Percentiles rank a stretch among this genome's conserved stretches.
Conservation (phyloP, 2,113 vertebrate species). For the Chinchilla lanigera region DNA sequence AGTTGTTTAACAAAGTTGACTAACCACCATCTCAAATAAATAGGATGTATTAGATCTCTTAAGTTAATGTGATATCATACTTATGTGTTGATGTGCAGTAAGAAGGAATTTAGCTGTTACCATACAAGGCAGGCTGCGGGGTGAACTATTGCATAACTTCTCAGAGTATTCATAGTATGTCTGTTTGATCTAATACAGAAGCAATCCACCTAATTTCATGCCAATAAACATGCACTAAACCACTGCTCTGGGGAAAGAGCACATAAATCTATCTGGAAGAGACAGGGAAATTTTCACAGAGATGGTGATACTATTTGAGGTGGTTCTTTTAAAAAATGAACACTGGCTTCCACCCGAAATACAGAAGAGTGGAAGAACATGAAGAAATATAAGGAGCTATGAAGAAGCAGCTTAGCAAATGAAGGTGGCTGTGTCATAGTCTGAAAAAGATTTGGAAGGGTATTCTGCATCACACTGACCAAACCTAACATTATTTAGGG, state of each 20-base stretch:
- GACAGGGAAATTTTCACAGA: neutral
- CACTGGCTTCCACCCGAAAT: neutral
- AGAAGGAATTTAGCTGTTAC: neutral
- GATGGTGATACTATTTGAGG: neutral
- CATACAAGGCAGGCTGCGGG: fast-evolving
- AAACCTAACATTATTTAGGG: neutral
- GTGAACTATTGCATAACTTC: neutral
- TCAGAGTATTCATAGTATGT: neutral
- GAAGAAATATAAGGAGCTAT: neutral
- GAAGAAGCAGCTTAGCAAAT: neutral
- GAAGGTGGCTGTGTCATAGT: fast-evolving
- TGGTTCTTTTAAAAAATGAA: neutral
- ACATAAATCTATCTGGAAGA: neutral
- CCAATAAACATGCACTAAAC: neutral
- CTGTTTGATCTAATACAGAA: neutral
- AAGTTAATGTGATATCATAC: neutral
- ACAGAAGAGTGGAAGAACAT: neutral
- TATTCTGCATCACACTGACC: neutral
- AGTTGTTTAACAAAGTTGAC: neutral
- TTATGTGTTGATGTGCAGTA: neutral
- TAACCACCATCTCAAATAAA: neutral
- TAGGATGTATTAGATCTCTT: neutral
- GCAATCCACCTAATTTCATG: slow-evolving; percentile 17
- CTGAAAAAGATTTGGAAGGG: neutral
- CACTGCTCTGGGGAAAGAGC: neutral